A percentile compares a stretch with the other conserved stretches of the same genome.
These are phyloP conservation scores for Rhabdomys pumilio DNA, from an alignment of 2,797 vertebrate genomes.

Conservation along the genomic window DNA sequence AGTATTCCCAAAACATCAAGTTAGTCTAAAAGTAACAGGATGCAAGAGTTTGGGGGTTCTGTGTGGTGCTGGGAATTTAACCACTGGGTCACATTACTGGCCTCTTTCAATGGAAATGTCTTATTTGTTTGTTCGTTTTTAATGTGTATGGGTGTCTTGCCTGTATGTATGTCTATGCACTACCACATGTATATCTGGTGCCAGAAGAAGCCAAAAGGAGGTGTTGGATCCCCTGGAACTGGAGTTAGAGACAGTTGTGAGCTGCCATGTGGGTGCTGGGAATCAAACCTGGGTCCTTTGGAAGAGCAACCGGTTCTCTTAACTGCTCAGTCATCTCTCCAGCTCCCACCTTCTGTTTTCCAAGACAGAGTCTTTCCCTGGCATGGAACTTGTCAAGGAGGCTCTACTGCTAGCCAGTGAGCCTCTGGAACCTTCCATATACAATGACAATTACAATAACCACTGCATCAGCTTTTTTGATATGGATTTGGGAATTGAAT, in stretches of 20 bases:
- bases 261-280: not conserved
- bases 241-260: not conserved
- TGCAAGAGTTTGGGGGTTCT: not conserved
- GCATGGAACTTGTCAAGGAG: not conserved
- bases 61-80: not conserved
- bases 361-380: not conserved
- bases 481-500: not conserved
- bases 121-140: not conserved
- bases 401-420: not conserved
- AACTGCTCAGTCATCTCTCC: not conserved
- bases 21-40: not conserved
- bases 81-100: not conserved
- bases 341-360: not conserved
- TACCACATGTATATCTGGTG: not conserved
- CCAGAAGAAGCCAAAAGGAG: not conserved
- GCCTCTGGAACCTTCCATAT: not conserved
- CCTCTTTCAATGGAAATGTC: not conserved
- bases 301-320: not conserved
- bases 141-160: not conserved
- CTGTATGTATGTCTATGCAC: not conserved
- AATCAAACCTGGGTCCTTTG: not conserved
- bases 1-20: not conserved
- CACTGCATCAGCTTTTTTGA: not conserved
- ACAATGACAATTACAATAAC: not conserved
- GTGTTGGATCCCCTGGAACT: not conserved